phyloP scores from a whole-genome alignment of 2,888 invertebrate species.

The Coleophora flavipennella region DNA sequence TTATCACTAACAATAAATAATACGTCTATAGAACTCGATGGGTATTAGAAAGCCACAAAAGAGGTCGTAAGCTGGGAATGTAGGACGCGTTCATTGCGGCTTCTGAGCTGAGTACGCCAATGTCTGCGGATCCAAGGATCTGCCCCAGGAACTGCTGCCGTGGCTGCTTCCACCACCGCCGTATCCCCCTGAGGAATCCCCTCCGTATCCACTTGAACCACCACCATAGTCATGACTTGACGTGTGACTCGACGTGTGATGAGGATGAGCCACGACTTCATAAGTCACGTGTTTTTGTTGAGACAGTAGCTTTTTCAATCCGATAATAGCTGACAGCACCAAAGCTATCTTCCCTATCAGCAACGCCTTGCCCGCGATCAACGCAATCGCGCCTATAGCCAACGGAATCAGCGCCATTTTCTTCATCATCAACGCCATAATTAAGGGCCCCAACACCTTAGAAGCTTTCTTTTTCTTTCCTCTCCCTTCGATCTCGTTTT shows the following conservation, averaged over 20 bases:
- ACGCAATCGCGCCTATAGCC: slow-evolving; percentile 84
- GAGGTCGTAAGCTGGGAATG: slow-evolving; percentile 49
- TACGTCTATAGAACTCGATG: slow-evolving; percentile 22
- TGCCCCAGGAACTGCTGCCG: slow-evolving; percentile 77
- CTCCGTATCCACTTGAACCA: slow-evolving; percentile 77
- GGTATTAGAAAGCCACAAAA: slow-evolving; percentile 53
- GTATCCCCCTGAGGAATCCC: slow-evolving; percentile 71
- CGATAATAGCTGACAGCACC: slow-evolving; percentile 86
- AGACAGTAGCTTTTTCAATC: slow-evolving; percentile 85
- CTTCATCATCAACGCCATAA: slow-evolving; percentile 83
- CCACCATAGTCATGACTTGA: slow-evolving; percentile 76
- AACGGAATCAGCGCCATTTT: slow-evolving; percentile 85
- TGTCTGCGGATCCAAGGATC: slow-evolving; percentile 82
- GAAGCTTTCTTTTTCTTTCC: slow-evolving; percentile 88
- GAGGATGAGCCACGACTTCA: slow-evolving; percentile 89
- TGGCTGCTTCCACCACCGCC: slow-evolving; percentile 64
- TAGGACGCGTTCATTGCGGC: slow-evolving; percentile 54
- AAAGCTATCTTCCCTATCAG: slow-evolving; percentile 88
- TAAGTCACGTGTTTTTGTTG: slow-evolving; percentile 90
- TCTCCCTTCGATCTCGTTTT: slow-evolving; percentile 78
- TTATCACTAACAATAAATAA: slow-evolving; percentile 42
- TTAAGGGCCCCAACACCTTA: slow-evolving; percentile 83
- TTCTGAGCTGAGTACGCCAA: slow-evolving; percentile 86
- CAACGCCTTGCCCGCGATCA: slow-evolving; percentile 89
- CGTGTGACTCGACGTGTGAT: slow-evolving; percentile 79